These are phyloP conservation scores for Setipinna tenuifilis DNA, from an alignment of 2,797 vertebrate genomes.

Conservation along the genomic window DNA sequence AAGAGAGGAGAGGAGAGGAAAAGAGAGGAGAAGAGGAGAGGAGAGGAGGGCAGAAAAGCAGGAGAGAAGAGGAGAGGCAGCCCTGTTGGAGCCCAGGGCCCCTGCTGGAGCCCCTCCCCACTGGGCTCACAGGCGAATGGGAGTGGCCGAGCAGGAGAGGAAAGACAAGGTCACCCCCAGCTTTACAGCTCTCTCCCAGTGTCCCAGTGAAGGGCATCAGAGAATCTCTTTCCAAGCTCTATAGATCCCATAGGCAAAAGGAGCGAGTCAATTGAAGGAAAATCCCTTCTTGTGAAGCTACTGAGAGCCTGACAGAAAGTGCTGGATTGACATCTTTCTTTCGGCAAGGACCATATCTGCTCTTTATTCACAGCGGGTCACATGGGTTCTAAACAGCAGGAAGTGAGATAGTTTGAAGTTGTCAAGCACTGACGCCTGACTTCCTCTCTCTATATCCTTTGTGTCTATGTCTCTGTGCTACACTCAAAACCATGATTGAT, in stretches of 20 bases:
- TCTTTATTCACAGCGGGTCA: background rate
- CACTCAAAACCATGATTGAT: background rate
- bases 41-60: no score
- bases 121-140: background rate
- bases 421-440: background rate
- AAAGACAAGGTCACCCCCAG: background rate
- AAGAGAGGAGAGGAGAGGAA: no score
- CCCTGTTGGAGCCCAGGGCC: background rate
- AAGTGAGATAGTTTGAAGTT: background rate
- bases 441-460: background rate
- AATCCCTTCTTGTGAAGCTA: background rate
- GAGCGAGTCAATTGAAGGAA: background rate
- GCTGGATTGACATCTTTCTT: background rate
- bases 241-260: background rate
- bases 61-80: background rate
- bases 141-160: background rate
- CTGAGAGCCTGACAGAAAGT: background rate
- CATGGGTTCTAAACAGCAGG: background rate
- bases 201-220: background rate
- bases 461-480: background rate
- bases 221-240: background rate
- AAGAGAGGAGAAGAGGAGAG: no score
- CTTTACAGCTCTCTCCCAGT: background rate
- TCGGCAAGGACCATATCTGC: background rate
- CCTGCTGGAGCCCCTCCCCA: background rate